Percentiles rank a stretch among this genome's conserved stretches.
phyloP scores from a whole-genome alignment of 2,888 invertebrate species.

The Tinea semifulvella region DNA sequence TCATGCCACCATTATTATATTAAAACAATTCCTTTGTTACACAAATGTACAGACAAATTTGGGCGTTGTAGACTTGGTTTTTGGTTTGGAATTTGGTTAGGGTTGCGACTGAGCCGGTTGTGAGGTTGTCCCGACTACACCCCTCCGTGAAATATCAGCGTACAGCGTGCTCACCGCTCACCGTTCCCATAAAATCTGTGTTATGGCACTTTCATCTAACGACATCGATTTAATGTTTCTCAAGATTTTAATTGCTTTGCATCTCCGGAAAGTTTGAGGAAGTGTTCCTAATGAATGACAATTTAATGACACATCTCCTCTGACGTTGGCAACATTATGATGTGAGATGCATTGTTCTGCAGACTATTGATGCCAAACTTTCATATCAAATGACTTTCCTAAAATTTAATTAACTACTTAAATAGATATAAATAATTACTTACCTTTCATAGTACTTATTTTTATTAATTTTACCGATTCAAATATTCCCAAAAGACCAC shows the following conservation, averaged over 20 bases:
- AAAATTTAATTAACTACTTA: too few relatives aligned
- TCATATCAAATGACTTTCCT: too few relatives aligned
- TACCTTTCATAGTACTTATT: too few relatives aligned
- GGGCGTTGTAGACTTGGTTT: not conserved
- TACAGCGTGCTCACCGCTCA: not conserved
- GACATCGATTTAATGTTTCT: conserved; percentile 10
- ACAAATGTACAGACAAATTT: not conserved
- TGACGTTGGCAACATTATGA: not conserved
- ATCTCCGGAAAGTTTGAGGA: conserved; percentile 5
- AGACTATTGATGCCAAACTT: not conserved
- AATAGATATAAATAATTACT: too few relatives aligned
- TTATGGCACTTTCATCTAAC: conserved; percentile 10
- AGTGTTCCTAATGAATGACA: not conserved
- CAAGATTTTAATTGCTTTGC: conserved; percentile 5
- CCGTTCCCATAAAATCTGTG: conserved; percentile 9
- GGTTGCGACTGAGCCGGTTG: not conserved
- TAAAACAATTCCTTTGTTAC: conserved; percentile 1
- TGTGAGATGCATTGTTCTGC: conserved; percentile 5
- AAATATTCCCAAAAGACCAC: too few relatives aligned
- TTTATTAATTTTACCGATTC: too few relatives aligned
- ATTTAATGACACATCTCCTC: not conserved
- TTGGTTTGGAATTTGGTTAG: not conserved
- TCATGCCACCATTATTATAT: conserved; percentile 11
- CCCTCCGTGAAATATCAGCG: conserved; percentile 11
- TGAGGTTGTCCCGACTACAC: conserved; percentile 6